A percentile compares a stretch with the other conserved stretches of the same genome.
Evolutionary conservation across 2,888 invertebrate genomes (phyloP).

Genomic region (Hypercompe scribonia): DNA sequence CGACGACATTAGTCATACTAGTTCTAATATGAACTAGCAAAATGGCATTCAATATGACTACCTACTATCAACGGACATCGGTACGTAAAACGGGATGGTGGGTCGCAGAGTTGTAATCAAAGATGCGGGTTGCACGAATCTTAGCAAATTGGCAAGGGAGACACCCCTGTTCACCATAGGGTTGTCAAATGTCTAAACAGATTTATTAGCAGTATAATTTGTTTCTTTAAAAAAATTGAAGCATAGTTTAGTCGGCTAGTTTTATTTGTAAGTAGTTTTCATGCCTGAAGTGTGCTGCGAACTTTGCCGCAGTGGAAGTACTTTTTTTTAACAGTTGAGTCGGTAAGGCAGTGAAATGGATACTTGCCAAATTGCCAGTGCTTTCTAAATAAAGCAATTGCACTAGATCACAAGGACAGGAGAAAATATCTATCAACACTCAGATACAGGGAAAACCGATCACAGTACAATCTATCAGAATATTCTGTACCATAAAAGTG

Average conservation of each 20-base stretch:
- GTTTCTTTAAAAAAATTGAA: not conserved
- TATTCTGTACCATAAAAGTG: too few relatives aligned
- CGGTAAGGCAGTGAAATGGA: too few relatives aligned
- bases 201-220: not conserved
- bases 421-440: too few relatives aligned
- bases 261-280: not conserved
- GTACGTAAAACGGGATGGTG: constrained; percentile 8
- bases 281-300: not conserved
- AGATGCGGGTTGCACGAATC: constrained; percentile 84
- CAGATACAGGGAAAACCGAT: too few relatives aligned
- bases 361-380: too few relatives aligned
- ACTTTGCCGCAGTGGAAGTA: too few relatives aligned
- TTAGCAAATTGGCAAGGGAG: constrained; percentile 84
- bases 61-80: constrained; percentile 10
- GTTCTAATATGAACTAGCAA: too few relatives aligned
- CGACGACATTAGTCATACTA: not conserved
- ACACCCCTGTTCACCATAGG: constrained; percentile 67
- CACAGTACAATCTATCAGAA: too few relatives aligned
- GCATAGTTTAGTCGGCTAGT: not conserved
- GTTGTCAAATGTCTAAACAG: constrained; percentile 52
- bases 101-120: constrained; percentile 80
- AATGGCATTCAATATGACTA: constrained; percentile 17
- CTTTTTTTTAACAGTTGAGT: not conserved
- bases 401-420: too few relatives aligned
- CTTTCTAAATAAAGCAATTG: too few relatives aligned